A percentile compares a stretch with the other conserved stretches of the same genome.
These are phyloP conservation scores for Dicrurus megarhynchus DNA, from an alignment of 2,113 vertebrate species.

Conservation along the genomic window DNA sequence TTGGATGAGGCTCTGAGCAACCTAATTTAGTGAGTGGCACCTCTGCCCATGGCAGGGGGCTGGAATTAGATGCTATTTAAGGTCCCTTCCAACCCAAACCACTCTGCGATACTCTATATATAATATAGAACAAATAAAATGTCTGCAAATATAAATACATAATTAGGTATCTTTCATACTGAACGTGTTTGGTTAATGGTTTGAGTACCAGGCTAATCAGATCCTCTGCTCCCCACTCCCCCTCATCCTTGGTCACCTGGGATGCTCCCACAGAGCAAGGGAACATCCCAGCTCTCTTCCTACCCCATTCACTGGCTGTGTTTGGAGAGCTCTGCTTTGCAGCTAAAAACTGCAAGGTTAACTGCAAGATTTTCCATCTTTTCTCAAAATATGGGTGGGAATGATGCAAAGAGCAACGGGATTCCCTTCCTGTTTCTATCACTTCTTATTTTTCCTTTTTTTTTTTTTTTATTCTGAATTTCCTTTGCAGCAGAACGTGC, in stretches of 20 bases:
- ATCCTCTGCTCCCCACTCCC: background rate
- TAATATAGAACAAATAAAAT: background rate
- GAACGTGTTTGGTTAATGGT: background rate
- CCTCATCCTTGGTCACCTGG: background rate
- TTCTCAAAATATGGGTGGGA: background rate
- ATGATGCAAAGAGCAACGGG: background rate
- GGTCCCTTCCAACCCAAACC: background rate
- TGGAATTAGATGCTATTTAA: background rate
- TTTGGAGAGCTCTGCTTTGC: background rate
- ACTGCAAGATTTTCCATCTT: background rate
- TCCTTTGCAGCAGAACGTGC: background rate
- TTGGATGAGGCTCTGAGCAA: background rate
- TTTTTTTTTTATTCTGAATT: background rate
- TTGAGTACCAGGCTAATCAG: background rate
- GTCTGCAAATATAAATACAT: accelerated
- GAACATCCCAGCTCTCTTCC: background rate
- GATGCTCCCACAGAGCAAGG: background rate
- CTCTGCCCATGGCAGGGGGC: background rate
- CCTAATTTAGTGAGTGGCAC: no score
- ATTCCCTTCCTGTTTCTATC: background rate
- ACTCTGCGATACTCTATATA: background rate
- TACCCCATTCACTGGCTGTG: background rate
- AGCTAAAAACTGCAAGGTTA: background rate
- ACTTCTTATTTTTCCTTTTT: background rate
- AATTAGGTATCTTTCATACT: background rate